Base-by-base conservation (phyloP, 2,888 invertebrate genomes). In the Pristionchus mayeri region DNA sequence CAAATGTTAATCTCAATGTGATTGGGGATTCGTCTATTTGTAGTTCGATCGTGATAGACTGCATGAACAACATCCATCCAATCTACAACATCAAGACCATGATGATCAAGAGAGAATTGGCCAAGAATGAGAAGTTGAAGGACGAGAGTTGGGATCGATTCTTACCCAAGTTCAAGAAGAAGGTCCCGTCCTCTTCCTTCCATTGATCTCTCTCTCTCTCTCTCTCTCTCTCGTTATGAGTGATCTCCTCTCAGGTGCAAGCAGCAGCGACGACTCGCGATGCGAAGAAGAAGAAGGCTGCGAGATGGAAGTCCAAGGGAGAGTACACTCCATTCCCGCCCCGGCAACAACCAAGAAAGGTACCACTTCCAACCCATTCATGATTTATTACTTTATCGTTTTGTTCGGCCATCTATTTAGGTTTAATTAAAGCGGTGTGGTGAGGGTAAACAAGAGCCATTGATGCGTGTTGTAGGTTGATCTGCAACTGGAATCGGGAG, bases 51-150 rank as follows among this genome's bases (percentile, higher is more conserved):
- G 96, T 97, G 1, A 96, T 96, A 92, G 98, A 99, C 90, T 98
- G 98, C 0, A 98, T 99, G 98, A 97, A 96, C 93, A 99, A 99
- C 93, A 95, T 99, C 84, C 99, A 99, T 94, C 99, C 99, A 0
- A 97, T 99, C 93, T 98, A 98, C 93, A 98, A 98, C 92, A 97
- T 99, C 54, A 94, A 94, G 94, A 96, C 97, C 2, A 94, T 99
- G 81, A 98, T 99, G 98, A 98, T 99, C 81, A 98, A 98, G 93
- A 95, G 96, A 89, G 98, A 99, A 93, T 94, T 99, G 85, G 96
- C 96, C 91, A 98, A 97, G 94, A 97, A 99, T 94, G 96, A 97
- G 0, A 95, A 95, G 91, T 93, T 99, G 84, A 96, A 96, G 93
- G 95, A 96, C 93, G 97, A 98, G 93, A 97, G 96, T 93, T 99